Evolutionary conservation across 2,797 vertebrate species (phyloP).

Genomic region (Lepus townsendii): DNA sequence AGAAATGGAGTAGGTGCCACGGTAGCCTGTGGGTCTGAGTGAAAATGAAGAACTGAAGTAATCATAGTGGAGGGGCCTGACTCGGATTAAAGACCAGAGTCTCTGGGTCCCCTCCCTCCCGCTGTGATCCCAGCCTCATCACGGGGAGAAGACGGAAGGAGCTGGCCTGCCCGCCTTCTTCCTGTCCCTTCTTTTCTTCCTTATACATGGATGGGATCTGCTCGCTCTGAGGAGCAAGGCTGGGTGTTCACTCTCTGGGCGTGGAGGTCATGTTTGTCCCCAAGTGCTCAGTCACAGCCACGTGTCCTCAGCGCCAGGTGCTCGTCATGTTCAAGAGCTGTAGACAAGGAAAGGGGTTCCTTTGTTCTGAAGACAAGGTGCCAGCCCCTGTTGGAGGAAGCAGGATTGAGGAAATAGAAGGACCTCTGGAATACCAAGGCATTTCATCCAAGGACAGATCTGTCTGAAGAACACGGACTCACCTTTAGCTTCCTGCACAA

Average conservation of each 20-base stretch:
- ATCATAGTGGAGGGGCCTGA: neutral
- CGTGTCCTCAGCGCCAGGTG: fast-evolving
- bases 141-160: neutral
- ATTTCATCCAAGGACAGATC: neutral
- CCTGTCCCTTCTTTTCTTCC: neutral
- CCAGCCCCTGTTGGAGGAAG: neutral
- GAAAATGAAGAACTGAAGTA: neutral
- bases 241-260: neutral
- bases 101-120: neutral
- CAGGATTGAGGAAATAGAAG: neutral
- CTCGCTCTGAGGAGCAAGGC: neutral
- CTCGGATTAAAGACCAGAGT: neutral
- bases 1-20: fast-evolving
- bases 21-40: neutral
- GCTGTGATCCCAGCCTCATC: neutral
- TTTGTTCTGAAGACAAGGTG: neutral
- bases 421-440: neutral
- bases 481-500: neutral
- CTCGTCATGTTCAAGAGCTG: too few relatives aligned
- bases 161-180: neutral
- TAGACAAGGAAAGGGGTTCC: too few relatives aligned
- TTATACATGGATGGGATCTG: fast-evolving
- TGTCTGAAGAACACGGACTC: neutral
- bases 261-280: neutral
- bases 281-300: fast-evolving